Evolutionary conservation across 1,140 invertebrate genomes (phyloP), one percentile per base, ranked within the genome.

Genomic region (Drosophila tani): DNA sequence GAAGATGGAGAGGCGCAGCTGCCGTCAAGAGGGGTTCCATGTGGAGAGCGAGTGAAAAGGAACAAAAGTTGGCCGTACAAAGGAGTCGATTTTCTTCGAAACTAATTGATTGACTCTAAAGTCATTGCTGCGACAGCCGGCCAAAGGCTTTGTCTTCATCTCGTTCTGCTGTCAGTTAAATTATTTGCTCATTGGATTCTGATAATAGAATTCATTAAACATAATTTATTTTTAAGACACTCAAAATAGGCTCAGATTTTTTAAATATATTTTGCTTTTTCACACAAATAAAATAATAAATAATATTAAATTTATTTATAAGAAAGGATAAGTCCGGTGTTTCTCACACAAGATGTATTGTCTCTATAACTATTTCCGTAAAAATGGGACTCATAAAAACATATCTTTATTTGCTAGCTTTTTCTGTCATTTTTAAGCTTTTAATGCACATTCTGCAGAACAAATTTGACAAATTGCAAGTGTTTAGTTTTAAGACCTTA

Each of bases 1-100:
- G 69, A 57, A 69, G 58, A 45, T 41, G 45, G 60, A 69, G 58
- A 45, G 40, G 29, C 46, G 49, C 82, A 84, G 81, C 81, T 81
- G 81, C 69, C 47, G 50, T 46, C 40, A 50, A 35, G 47, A 55
- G 67, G 45, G 63, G 29, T 68, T 70, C 21, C 63, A 53, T 68
- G 66, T 69, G 66, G 66, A 69, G 66, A 57, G 55, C 57, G 47
- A 43, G 62, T 77, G 50, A 43, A 74, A 27, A 40, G 32, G 41
- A 51, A 77, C 74, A 78, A 69, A 68, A 68, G 63, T 43, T 24
- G 17, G 19, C 11, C 8, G 17, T 24, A 75, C 69, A 73, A 73
- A 73, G 67, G 70, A 73, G 27, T 73, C 68, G 24, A 17, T 15
- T 38, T 71, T 51, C 46, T 43, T 60, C 55, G 21, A 17, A 35